Evolutionary conservation across 2,113 vertebrate genomes (phyloP).

Genomic region (Dryoscopus gambensis): DNA sequence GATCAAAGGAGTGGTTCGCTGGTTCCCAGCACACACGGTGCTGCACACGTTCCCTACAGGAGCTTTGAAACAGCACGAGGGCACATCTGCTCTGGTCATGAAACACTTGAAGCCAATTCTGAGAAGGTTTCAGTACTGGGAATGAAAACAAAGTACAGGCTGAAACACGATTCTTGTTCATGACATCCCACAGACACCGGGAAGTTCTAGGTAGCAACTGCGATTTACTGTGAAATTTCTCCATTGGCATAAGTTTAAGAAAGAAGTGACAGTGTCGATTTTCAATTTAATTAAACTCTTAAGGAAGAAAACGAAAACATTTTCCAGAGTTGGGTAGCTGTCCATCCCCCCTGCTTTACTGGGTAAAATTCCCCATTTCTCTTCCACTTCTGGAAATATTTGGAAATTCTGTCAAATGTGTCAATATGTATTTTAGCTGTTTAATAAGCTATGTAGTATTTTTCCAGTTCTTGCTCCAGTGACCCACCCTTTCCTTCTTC

Average conservation of each 20-base stretch:
- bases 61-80: neutral
- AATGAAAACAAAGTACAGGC: neutral
- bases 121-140: neutral
- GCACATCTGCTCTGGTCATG: neutral
- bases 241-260: neutral
- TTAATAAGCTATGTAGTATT: neutral
- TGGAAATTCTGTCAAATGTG: neutral
- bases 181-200: neutral
- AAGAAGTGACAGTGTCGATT: neutral
- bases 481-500: neutral
- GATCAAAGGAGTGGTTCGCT: neutral
- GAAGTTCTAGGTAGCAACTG: neutral
- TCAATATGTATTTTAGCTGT: neutral
- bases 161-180: neutral
- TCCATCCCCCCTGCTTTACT: neutral
- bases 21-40: neutral
- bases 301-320: neutral
- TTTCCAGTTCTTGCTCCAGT: neutral
- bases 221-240: neutral
- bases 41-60: neutral
- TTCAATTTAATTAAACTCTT: neutral
- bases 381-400: neutral
- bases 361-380: neutral
- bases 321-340: neutral
- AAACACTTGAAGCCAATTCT: neutral